These are phyloP conservation scores for Rhinolophus sinicus DNA, from an alignment of 2,113 vertebrate genomes.

Conservation along the genomic window DNA sequence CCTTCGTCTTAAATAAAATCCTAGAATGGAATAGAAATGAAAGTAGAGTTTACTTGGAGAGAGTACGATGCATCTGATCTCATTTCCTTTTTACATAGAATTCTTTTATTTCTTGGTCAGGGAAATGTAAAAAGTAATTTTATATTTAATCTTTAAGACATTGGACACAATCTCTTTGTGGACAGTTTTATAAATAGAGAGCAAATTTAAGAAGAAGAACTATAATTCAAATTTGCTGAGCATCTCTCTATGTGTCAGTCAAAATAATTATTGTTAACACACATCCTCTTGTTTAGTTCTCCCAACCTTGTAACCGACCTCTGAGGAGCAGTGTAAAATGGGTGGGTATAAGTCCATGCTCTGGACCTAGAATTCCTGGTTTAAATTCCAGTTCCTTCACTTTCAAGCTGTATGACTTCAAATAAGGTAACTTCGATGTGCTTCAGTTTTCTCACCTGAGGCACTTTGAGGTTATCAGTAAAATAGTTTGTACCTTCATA, in stretches of 20 bases:
- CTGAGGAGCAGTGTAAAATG: neutral
- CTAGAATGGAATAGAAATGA: neutral
- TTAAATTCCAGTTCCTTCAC: neutral
- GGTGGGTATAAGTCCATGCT: neutral
- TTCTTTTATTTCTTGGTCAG: neutral
- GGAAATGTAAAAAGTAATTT: neutral
- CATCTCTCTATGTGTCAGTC: neutral
- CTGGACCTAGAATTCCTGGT: neutral
- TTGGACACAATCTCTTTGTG: neutral
- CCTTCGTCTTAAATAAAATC: neutral
- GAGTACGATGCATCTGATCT: neutral
- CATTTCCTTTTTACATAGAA: neutral
- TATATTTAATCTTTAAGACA: neutral
- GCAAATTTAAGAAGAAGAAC: neutral
- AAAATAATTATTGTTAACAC: neutral
- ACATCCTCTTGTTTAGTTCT: neutral
- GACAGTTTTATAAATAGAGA: constrained; percentile 3
- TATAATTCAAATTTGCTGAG: neutral
- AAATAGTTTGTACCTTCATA: constrained; percentile 39
- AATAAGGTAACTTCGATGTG: neutral
- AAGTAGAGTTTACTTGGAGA: neutral
- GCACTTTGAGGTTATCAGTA: neutral
- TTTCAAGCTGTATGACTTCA: neutral
- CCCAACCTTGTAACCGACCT: neutral
- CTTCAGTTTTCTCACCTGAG: neutral